These are phyloP conservation scores for Nephila pilipes DNA, from an alignment of 1,140 invertebrate genomes.

Conservation along the genomic window DNA sequence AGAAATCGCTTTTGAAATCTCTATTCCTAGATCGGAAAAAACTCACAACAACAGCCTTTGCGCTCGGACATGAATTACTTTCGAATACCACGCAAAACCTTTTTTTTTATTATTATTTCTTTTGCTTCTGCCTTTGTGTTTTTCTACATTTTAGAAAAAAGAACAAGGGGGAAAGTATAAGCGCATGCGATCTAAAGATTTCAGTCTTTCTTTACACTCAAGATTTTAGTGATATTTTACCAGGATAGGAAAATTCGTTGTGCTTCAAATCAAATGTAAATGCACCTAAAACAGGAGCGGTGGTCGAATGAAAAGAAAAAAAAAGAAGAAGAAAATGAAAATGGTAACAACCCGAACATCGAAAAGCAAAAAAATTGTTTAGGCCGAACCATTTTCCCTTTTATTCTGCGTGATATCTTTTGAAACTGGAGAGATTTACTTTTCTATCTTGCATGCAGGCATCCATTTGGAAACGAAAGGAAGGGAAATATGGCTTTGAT, in stretches of 20 bases:
- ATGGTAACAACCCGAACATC: background rate
- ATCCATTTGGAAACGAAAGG: conserved; percentile 13
- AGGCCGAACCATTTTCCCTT: background rate
- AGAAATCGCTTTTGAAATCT: conserved; percentile 27
- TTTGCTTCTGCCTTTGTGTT: background rate
- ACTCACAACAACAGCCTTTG: background rate
- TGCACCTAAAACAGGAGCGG: background rate
- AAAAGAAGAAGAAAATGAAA: too few species aligned
- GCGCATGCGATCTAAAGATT: background rate
- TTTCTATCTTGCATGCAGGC: background rate
- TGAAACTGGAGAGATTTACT: conserved; percentile 46
- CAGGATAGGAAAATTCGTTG: background rate
- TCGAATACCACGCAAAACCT: background rate
- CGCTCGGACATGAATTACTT: background rate
- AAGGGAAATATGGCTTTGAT: conserved; percentile 10
- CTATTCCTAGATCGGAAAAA: background rate
- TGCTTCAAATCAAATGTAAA: background rate
- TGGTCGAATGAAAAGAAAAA: background rate
- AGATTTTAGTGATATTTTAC: background rate
- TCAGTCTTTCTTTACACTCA: background rate
- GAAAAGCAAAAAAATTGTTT: conserved; percentile 1
- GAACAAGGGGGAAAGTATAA: background rate
- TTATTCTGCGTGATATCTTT: conserved; percentile 40
- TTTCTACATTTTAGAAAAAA: background rate
- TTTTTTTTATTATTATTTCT: background rate